phyloP scores from a whole-genome alignment of 2,113 vertebrate species.

The Hippocampus barbouri region DNA sequence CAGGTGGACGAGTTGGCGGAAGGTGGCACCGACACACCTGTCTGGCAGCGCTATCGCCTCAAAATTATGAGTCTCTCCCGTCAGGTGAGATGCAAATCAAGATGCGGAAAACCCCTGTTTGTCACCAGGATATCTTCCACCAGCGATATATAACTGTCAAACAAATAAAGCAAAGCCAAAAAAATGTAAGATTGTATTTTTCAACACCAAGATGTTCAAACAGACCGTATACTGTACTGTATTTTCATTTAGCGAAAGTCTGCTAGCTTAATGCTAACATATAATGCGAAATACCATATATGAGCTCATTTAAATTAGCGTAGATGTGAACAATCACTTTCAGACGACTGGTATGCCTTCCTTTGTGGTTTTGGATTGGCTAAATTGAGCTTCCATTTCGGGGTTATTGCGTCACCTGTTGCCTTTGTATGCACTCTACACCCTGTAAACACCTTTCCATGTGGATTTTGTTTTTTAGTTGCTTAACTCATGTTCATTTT shows the following conservation, averaged over 20 bases:
- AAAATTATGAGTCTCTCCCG: constrained; percentile 83
- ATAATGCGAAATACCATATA: too few relatives aligned
- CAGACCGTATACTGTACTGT: too few relatives aligned
- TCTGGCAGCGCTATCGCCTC: constrained; percentile 88
- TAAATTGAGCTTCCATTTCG: background rate
- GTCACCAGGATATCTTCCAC: background rate
- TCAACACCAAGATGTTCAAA: too few relatives aligned
- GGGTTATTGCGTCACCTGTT: background rate
- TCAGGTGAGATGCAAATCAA: constrained; percentile 74
- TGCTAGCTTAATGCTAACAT: too few relatives aligned
- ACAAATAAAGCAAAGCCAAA: too few relatives aligned
- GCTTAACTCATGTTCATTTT: background rate
- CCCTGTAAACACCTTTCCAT: background rate
- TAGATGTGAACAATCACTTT: too few relatives aligned
- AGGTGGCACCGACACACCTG: constrained; percentile 82
- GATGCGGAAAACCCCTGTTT: background rate
- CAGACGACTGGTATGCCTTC: too few relatives aligned
- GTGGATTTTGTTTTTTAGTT: background rate
- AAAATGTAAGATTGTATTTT: too few relatives aligned
- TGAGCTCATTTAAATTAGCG: too few relatives aligned
- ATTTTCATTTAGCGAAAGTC: too few relatives aligned
- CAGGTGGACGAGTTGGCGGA: constrained; percentile 90
- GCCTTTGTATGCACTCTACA: background rate
- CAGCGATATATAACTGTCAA: too few relatives aligned
- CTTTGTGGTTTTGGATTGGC: background rate